These are phyloP conservation scores for Pristionchus entomophagus DNA, from an alignment of 2,888 invertebrate genomes.

Conservation along the genomic window DNA sequence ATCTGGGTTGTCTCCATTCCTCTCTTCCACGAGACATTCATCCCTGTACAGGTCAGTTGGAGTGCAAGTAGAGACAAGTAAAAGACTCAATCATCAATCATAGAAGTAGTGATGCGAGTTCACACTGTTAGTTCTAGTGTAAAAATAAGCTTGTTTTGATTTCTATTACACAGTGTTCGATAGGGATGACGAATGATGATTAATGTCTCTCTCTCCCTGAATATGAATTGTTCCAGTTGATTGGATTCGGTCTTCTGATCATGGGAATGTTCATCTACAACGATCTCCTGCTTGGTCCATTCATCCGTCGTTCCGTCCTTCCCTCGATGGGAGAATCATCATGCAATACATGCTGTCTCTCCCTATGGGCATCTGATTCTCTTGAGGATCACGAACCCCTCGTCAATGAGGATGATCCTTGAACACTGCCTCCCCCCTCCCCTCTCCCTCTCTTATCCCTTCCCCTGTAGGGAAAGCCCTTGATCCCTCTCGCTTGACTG, in stretches of 20 bases:
- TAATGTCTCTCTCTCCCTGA: neutral
- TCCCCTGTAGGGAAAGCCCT: neutral
- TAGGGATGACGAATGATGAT: neutral
- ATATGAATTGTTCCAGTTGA: constrained; percentile 65
- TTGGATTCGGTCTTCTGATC: constrained; percentile 86
- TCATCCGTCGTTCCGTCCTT: constrained; percentile 65
- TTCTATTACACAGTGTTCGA: neutral
- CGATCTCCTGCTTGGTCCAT: constrained; percentile 74
- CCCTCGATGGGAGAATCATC: constrained; percentile 51
- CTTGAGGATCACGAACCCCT: constrained; percentile 56
- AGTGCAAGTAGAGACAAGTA: no score
- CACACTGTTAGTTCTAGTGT: neutral
- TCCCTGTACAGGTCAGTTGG: constrained; percentile 74
- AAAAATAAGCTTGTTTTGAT: neutral
- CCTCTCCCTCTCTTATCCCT: neutral
- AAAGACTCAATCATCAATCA: no score
- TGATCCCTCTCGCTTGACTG: neutral
- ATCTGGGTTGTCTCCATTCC: constrained; percentile 89
- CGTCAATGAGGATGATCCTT: constrained; percentile 51
- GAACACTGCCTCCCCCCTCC: neutral
- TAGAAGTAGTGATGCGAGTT: neutral
- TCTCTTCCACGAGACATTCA: constrained; percentile 86
- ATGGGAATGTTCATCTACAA: constrained; percentile 88
- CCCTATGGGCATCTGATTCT: constrained; percentile 63
- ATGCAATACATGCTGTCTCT: constrained; percentile 60